These are phyloP conservation scores for Boloria selene DNA, from an alignment of 2,888 invertebrate genomes.

Conservation along the genomic window DNA sequence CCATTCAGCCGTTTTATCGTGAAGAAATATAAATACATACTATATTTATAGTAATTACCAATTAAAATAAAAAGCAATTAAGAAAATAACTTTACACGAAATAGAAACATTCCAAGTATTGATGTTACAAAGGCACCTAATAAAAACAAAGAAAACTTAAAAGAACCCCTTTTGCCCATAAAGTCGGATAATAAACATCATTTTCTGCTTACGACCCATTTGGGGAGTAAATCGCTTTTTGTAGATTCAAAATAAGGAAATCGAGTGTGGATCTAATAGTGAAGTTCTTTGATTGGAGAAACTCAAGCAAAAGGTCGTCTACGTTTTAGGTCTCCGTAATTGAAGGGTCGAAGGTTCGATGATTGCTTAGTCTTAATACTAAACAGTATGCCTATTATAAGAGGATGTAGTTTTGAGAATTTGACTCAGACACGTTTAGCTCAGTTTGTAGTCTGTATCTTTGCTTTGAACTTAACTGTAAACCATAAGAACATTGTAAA, in stretches of 20 bases:
- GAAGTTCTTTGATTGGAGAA: background rate
- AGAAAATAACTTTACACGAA: background rate
- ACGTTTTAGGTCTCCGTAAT: too few relatives aligned
- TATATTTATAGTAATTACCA: too few relatives aligned
- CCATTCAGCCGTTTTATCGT: too few relatives aligned
- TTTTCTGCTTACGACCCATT: conserved; percentile 3
- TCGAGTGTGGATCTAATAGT: background rate
- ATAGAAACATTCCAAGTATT: background rate
- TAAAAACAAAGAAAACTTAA: conserved; percentile 3
- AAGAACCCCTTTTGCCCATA: conserved; percentile 7
- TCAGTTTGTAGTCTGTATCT: too few relatives aligned
- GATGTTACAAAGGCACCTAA: background rate
- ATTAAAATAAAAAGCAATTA: background rate
- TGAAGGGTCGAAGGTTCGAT: too few relatives aligned
- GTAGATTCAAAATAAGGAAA: conserved; percentile 5
- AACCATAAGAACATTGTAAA: too few relatives aligned
- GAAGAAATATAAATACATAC: too few relatives aligned
- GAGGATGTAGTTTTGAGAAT: too few relatives aligned
- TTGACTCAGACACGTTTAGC: too few relatives aligned
- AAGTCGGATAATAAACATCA: conserved; percentile 2
- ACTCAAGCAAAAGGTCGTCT: background rate
- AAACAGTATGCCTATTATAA: too few relatives aligned
- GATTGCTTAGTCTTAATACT: too few relatives aligned
- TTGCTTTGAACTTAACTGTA: too few relatives aligned
- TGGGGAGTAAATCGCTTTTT: conserved; percentile 9